A percentile compares a stretch with the other conserved stretches of the same genome.
Evolutionary conservation across 2,888 invertebrate species (phyloP).

Genomic region (Leptinotarsa tumamoca): DNA sequence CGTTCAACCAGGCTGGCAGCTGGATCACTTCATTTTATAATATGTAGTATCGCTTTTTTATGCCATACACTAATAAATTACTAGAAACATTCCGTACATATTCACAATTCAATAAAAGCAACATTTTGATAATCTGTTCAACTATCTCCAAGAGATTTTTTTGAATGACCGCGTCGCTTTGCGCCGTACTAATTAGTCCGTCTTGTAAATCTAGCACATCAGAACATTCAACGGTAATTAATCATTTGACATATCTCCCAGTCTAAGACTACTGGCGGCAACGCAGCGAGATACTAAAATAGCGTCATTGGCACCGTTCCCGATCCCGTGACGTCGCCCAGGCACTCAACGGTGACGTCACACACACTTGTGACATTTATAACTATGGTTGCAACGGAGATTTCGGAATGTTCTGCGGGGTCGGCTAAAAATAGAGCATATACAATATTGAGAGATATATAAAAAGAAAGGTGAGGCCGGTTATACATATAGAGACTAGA

Average conservation of each 20-base stretch:
- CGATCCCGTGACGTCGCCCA: conserved; percentile 41
- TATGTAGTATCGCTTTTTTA: too few relatives aligned
- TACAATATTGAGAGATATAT: background rate
- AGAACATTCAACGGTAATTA: background rate
- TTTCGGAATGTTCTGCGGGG: conserved; percentile 2
- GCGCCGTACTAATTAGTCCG: too few relatives aligned
- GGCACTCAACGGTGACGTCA: conserved; percentile 37
- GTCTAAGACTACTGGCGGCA: background rate
- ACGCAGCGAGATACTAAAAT: conserved; percentile 28
- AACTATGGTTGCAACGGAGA: conserved; percentile 11
- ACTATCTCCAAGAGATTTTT: too few relatives aligned
- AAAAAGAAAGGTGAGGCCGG: conserved; percentile 18
- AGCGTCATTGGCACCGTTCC: conserved; percentile 38
- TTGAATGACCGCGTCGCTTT: too few relatives aligned
- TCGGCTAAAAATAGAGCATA: conserved; percentile 13
- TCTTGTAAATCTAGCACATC: too few relatives aligned
- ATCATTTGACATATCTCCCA: conserved; percentile 1
- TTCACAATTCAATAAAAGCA: too few relatives aligned
- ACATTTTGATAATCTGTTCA: too few relatives aligned
- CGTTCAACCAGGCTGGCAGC: too few relatives aligned
- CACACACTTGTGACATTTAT: conserved; percentile 31
- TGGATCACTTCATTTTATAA: too few relatives aligned
- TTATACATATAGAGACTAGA: background rate
- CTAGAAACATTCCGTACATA: too few relatives aligned
- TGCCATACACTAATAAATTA: too few relatives aligned